Base-by-base conservation (phyloP, 1,140 invertebrate species). In the Leptinotarsa texana region DNA sequence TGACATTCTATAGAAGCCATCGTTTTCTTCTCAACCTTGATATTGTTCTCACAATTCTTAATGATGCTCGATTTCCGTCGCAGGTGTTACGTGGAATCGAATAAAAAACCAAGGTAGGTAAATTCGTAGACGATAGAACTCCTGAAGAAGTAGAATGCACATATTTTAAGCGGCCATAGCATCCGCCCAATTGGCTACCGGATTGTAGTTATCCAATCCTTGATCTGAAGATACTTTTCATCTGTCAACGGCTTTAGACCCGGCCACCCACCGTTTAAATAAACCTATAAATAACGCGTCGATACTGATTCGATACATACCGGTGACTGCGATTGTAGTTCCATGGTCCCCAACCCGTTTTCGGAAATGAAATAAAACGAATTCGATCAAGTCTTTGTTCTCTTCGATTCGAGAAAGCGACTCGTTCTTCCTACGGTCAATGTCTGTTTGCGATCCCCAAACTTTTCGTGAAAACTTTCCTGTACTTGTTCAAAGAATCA, bases 211-310 rank as follows among this genome's bases (percentile, higher is more conserved):
- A 83, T 83, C 82, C 82, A 83, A 83, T 83, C 82, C 73, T 72
- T 74, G 82, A 83, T 83, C 82, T 82, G 75, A 74, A 80, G 77
- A 82, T 81, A 83, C 82, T 83, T 83, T 83, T 83, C 82, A 83
- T 82, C 82, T 83, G 82, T 83, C 82, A 83, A 68, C 82, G 75
- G 69, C 51, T 72, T 74, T 66, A 72, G 65, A 18, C 24, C 75
- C 74, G 73, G 82, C 82, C 82, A 83, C 82, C 82, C 82, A 82
- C 79, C 80, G 81, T 77, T 76, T 79, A 79, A 80, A 74, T 75
- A 75, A 80, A 76, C 76, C 80, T 77, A 83, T 82, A 83, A 83
- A 83, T 83, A 77, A 83, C 78, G 63, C 48, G 48, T 61, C 79
- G 79, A 79, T 81, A 81, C 73, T 75, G 77, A 80, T 79, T 80